phyloP scores from a whole-genome alignment of 2,888 invertebrate species.

The Euphydryas editha region DNA sequence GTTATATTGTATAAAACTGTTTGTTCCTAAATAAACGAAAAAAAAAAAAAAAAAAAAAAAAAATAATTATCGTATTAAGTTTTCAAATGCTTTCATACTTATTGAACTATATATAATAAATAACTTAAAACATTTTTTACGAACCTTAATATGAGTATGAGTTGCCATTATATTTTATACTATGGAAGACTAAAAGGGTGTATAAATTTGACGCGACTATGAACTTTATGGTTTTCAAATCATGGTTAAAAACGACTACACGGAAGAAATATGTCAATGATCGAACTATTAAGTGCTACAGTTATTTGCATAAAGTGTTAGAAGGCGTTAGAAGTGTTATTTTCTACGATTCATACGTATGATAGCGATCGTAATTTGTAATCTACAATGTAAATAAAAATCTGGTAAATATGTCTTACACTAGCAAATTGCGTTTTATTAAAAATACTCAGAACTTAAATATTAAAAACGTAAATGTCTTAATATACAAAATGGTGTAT shows the following conservation, averaged over 20 bases:
- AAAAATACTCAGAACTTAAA: background rate
- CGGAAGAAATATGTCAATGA: conserved; percentile 1
- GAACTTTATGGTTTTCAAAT: background rate
- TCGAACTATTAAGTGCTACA: conserved; percentile 24
- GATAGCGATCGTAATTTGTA: background rate
- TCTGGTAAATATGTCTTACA: background rate
- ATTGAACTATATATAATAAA: background rate
- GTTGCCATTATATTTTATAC: conserved; percentile 23
- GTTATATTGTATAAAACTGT: too few species aligned
- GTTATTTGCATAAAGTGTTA: conserved; percentile 28
- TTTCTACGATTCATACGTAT: conserved; percentile 33
- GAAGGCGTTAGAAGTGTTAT: conserved; percentile 31
- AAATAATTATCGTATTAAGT: too few species aligned
- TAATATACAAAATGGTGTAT: too few species aligned
- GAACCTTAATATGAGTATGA: background rate
- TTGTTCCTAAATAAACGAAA: too few species aligned
- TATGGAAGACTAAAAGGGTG: conserved; percentile 13
- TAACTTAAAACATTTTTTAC: background rate
- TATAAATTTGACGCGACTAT: background rate
- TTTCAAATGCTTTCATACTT: background rate
- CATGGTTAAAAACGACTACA: conserved; percentile 11
- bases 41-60: too few species aligned
- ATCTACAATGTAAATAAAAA: conserved; percentile 1
- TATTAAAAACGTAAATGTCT: too few species aligned
- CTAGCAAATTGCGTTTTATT: background rate